These are phyloP conservation scores for Theristicus caerulescens DNA, from an alignment of 2,113 vertebrate genomes.

Conservation along the genomic window DNA sequence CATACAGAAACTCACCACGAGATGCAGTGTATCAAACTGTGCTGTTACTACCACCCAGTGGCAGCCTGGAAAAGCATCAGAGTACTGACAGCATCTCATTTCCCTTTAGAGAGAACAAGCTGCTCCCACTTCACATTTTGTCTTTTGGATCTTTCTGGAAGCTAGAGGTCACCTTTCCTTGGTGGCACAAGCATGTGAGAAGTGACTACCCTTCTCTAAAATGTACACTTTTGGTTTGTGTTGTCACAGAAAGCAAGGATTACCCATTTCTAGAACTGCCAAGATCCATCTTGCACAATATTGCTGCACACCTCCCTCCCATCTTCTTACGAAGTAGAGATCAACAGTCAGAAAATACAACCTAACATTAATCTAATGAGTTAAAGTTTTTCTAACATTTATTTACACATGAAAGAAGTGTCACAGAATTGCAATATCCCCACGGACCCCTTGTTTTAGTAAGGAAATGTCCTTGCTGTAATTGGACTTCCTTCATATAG, in stretches of 20 bases:
- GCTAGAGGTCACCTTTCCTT: background rate
- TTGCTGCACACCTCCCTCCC: background rate
- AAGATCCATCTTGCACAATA: background rate
- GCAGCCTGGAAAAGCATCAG: background rate
- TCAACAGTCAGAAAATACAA: background rate
- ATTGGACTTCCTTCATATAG: background rate
- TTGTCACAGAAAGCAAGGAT: background rate
- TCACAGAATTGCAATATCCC: background rate
- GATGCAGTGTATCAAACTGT: background rate
- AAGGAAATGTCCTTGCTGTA: background rate
- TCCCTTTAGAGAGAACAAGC: background rate
- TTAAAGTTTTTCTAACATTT: background rate
- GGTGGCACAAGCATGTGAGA: background rate
- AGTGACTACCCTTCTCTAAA: background rate
- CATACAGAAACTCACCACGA: background rate
- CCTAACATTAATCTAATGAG: background rate
- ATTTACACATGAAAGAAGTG: background rate
- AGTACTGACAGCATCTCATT: background rate
- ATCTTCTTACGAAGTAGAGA: background rate
- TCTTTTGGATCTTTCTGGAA: background rate
- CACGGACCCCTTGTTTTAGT: background rate
- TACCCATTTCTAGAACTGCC: background rate
- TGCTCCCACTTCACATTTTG: background rate
- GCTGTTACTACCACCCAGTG: constrained; percentile 44
- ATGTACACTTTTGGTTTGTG: background rate